Conservation (phyloP, 1,140 invertebrate genomes). For the Pseudomyrmex concolor region DNA sequence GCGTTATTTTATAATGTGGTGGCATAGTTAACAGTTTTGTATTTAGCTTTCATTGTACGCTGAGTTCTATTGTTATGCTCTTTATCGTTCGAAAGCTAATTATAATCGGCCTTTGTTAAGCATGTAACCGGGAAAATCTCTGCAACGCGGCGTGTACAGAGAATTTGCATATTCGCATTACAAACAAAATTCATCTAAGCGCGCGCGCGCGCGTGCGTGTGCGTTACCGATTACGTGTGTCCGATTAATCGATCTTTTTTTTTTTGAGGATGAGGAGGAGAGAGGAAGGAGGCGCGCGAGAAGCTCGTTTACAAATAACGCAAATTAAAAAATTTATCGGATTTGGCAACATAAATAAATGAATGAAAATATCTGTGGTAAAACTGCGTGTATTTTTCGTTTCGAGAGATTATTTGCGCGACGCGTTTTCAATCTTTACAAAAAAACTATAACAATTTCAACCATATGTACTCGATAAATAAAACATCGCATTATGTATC, state of each 20-base stretch:
- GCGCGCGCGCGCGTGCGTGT: neutral
- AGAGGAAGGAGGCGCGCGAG: too few species aligned
- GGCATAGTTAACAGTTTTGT: conserved; percentile 51
- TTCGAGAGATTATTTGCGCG: conserved; percentile 6
- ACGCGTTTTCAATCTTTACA: neutral
- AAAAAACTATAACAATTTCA: conserved; percentile 22
- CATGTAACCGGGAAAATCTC: conserved; percentile 36
- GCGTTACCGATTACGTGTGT: neutral
- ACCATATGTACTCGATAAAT: neutral
- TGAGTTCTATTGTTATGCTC: conserved; percentile 46
- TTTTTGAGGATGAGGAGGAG: neutral
- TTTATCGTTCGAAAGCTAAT: conserved; percentile 55
- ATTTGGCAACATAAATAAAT: too few species aligned
- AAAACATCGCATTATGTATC: neutral
- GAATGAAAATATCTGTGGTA: too few species aligned
- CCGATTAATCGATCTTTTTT: conserved; percentile 16
- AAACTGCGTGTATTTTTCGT: neutral
- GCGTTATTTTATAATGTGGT: conserved; percentile 29
- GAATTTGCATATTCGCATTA: conserved; percentile 38
- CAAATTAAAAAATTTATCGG: conserved; percentile 13
- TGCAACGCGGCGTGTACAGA: conserved; percentile 9
- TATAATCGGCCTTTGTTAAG: conserved; percentile 59
- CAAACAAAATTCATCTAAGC: conserved; percentile 49
- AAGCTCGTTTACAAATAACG: conserved; percentile 2
- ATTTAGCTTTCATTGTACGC: conserved; percentile 35